Evolutionary conservation across 1,140 invertebrate species (phyloP), one percentile per base, ranked within the genome.

Genomic region (Heliconius hewitsoni): DNA sequence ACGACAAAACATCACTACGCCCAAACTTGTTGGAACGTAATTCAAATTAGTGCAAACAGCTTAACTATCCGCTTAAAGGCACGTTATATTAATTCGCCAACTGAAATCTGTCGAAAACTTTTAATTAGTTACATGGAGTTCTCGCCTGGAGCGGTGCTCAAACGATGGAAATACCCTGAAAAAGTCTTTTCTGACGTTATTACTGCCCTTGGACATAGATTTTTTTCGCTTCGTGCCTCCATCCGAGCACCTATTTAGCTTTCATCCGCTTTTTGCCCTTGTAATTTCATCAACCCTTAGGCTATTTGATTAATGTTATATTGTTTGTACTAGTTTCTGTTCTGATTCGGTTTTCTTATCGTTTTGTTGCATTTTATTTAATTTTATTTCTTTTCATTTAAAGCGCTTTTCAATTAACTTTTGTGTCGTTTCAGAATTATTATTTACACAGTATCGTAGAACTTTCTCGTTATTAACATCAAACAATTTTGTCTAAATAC

Each of bases 71-170:
- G 23, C 57, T 74, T 75, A 46, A 79, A 71, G 55, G 60, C 74
- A 71, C 74, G 73, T 79, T 52, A 79, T 75, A 79, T 79, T 79
- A 79, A 79, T 74, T 74, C 46, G 52, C 37, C 73, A n/a, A 73
- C 74, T 57, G 46, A 74, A 46, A 71, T 80, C 52, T 71, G 71
- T 3, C 34, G 70, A 66, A 80, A 80, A 80, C 46, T 80, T 80
- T 76, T 80, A 80, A 80, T 80, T 80, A 80, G 71, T 80, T 76
- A 80, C 79, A 73, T 72, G 18, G 71, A 76, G 74, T 76, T 80
- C 57, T 57, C 57, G 52, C 74, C 72, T 71, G 16, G 42, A 80
- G 78, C 78, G 42, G 66, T 76, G 27, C 27, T 74, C 74, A 42
- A 73, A 60, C 55, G 27, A n/a, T 79, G 78, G 50, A 79, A 79